phyloP scores from a whole-genome alignment of 1,140 invertebrate species.

The Drosophila albomicans region DNA sequence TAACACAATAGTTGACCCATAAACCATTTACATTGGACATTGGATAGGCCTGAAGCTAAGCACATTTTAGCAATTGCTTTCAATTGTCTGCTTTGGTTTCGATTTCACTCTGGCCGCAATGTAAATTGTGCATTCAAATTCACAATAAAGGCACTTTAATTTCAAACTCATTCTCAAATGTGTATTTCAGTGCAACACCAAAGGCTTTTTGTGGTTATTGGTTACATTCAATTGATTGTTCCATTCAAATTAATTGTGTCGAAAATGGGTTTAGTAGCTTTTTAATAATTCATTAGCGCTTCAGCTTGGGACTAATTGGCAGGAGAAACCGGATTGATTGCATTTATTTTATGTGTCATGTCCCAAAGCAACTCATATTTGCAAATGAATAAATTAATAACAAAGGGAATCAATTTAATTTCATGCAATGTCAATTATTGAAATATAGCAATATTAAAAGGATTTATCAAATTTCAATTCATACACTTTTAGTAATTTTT shows the following conservation, averaged over 20 bases:
- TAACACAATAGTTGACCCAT: conserved; percentile 7
- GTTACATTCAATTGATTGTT: conserved; percentile 34
- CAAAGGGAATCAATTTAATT: background rate
- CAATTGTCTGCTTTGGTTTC: conserved; percentile 23
- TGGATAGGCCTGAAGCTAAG: conserved; percentile 34
- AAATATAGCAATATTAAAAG: background rate
- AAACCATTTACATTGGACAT: conserved; percentile 23
- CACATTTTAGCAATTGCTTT: conserved; percentile 41
- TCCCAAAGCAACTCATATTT: background rate
- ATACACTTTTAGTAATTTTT: too few relatives aligned
- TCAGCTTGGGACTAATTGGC: conserved; percentile 8
- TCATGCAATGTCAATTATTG: background rate
- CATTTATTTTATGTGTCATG: conserved; percentile 4
- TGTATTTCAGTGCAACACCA: background rate
- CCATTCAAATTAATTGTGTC: conserved; percentile 37
- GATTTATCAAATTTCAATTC: too few relatives aligned
- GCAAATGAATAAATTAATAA: background rate
- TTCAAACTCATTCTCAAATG: background rate
- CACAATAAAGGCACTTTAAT: conserved; percentile 38
- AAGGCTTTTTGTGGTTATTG: conserved; percentile 29
- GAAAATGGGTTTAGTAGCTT: conserved; percentile 26
- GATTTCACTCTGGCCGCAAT: conserved; percentile 52
- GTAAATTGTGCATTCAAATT: conserved; percentile 72
- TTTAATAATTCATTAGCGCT: conserved; percentile 34
- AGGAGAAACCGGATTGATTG: background rate